These are phyloP conservation scores for Vidua macroura DNA, from an alignment of 2,113 vertebrate genomes.

Conservation along the genomic window DNA sequence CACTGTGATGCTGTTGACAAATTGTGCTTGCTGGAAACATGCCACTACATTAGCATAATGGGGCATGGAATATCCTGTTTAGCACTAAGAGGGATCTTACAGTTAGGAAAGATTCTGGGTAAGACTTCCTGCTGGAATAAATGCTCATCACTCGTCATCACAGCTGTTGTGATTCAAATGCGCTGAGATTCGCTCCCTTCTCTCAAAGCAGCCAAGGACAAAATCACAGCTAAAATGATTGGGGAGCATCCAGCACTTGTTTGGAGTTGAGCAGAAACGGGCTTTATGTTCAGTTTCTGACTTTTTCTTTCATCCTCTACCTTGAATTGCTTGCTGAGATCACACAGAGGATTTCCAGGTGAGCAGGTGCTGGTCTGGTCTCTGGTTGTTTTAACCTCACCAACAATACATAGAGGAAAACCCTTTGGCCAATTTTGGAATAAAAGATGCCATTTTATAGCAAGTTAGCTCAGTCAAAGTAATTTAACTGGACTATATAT, in stretches of 20 bases:
- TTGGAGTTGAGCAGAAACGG: not conserved
- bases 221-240: not conserved
- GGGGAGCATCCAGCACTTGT: not conserved
- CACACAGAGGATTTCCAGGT: not conserved
- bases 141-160: not conserved
- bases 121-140: constrained; percentile 18
- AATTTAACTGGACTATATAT: not conserved
- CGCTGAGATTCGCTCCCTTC: not conserved
- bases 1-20: not conserved
- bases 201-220: not conserved
- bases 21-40: not conserved
- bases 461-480: not conserved
- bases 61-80: not conserved
- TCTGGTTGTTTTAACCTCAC: not conserved
- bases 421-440: not conserved
- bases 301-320: not conserved
- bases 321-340: not conserved
- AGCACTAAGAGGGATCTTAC: not conserved
- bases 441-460: not conserved
- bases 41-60: not conserved
- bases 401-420: not conserved
- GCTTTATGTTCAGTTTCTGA: fast-evolving
- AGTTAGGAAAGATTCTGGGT: not conserved
- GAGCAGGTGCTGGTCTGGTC: not conserved
- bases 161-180: not conserved